These are phyloP conservation scores for Enoplosus armatus DNA, from an alignment of 2,797 vertebrate genomes.

Conservation along the genomic window DNA sequence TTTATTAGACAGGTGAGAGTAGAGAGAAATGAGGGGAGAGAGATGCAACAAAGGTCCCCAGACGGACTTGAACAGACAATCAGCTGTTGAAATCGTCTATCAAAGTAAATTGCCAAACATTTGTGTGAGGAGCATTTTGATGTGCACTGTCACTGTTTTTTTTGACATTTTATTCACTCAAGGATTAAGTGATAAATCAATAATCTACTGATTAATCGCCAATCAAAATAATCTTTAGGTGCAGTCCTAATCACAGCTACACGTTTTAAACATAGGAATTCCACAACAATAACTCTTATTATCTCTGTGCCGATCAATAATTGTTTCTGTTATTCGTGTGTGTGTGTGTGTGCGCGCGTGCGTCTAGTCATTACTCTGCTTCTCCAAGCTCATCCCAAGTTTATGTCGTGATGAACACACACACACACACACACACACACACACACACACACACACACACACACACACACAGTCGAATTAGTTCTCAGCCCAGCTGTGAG, in stretches of 20 bases:
- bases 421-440: slow-evolving; percentile 30
- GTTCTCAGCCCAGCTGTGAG: slow-evolving; percentile 73
- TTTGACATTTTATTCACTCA: background rate
- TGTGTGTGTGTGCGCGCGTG: slow-evolving; percentile 21
- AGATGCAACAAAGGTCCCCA: background rate
- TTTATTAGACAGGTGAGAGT: background rate
- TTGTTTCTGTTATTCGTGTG: background rate
- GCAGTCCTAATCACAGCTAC: background rate
- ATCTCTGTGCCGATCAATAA: slow-evolving; percentile 18
- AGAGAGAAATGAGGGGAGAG: background rate
- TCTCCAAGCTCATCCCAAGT: slow-evolving; percentile 38
- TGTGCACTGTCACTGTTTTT: background rate
- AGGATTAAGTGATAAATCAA: background rate
- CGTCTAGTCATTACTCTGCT: background rate
- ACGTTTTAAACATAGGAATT: slow-evolving; percentile 9
- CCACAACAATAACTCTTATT: background rate
- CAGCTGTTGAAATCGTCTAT: background rate
- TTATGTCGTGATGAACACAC: slow-evolving; percentile 47
- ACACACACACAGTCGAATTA: slow-evolving; percentile 55
- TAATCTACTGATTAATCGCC: slow-evolving; percentile 8
- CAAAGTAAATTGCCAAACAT: background rate
- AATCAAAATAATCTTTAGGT: background rate
- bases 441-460: slow-evolving; percentile 24
- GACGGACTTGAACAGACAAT: background rate
- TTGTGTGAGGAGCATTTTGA: background rate